Base-by-base conservation (phyloP, 2,797 vertebrate genomes). In the Alfaro cultratus region DNA sequence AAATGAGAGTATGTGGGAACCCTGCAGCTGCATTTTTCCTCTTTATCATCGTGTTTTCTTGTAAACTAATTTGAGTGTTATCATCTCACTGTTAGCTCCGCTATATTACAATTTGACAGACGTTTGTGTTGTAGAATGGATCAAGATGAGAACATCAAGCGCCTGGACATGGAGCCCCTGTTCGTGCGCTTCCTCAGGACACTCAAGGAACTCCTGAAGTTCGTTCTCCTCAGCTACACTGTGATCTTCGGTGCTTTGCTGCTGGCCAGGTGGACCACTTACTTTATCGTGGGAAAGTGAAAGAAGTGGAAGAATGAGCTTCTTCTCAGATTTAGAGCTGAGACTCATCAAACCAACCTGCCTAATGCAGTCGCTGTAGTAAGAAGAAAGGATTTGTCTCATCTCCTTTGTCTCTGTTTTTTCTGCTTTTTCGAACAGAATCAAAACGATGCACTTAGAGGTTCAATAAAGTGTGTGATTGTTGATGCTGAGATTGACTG, bases 231-330 rank as follows among this genome's bases (percentile, higher is more conserved):
- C 95, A 98, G 97, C 87, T 99, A 99, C 95, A 99, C 98, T 0
- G 97, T 99, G 85, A 93, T 99, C 87, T 93, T 99, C 0, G 98
- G 98, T 16, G 97, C 97, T 0, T 94, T 99, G 91, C 95, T 99
- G 73, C 94, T 99, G 7, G 98, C 98, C 0, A 96, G 97, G 84
- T 99, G 98, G 98, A 99, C 98, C 21, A 99, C 98, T 1, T 99
- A 98, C 60, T 97, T 97, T 75, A 93, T 98, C 86, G 96, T 99
- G 88, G 96, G 97, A n/a, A 98, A 98, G 93, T 94, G 39, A 88
- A 84, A 80, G 57, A 29, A 70, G 34, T 67, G 21, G 49, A 74
- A 47, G 67, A 88, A 77, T 23, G 18, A 76, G 70, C 53, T 47
- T 64, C 70, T 53, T 86, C 70, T 82, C 1, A 9, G 74, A 88